phyloP scores from a whole-genome alignment of 2,797 vertebrate genomes.

The Capromys pilorides region DNA sequence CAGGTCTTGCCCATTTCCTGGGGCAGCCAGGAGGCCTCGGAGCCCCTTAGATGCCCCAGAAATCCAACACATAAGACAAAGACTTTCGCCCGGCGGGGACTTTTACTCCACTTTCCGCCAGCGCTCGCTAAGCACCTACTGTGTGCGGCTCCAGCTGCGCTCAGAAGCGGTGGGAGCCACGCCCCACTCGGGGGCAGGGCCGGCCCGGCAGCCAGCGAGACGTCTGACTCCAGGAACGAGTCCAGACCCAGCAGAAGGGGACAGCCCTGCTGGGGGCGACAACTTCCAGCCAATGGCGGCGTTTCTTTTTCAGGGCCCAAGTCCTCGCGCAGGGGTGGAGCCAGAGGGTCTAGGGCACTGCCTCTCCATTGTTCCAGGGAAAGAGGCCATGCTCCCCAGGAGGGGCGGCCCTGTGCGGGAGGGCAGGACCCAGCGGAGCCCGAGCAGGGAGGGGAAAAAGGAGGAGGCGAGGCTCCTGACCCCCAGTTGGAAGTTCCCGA shows the following conservation, averaged over 20 bases:
- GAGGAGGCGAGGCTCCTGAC: conserved; percentile 68
- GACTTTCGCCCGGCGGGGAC: neutral
- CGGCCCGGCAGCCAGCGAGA: neutral
- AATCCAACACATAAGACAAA: neutral
- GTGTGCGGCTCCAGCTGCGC: neutral
- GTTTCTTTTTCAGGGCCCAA: conserved; percentile 68
- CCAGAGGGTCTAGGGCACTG: neutral
- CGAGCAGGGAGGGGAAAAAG: neutral
- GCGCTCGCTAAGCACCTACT: neutral
- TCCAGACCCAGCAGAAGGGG: neutral
- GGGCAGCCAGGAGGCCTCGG: neutral
- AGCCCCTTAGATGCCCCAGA: neutral
- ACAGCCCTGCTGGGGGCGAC: conserved; percentile 43
- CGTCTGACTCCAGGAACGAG: conserved; percentile 57
- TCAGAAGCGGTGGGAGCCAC: neutral
- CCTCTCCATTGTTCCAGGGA: conserved; percentile 59
- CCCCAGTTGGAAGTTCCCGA: conserved; percentile 70
- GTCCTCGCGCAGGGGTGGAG: conserved; percentile 30
- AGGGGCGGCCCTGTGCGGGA: neutral
- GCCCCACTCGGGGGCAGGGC: neutral
- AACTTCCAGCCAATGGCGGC: conserved; percentile 70
- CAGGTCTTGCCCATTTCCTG: conserved; percentile 8
- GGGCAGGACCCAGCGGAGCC: neutral
- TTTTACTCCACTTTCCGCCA: neutral
- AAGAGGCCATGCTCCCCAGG: conserved; percentile 67